Evolutionary conservation across 2,888 invertebrate species (phyloP).

Genomic region (Sinopyrophorus schimmeli): DNA sequence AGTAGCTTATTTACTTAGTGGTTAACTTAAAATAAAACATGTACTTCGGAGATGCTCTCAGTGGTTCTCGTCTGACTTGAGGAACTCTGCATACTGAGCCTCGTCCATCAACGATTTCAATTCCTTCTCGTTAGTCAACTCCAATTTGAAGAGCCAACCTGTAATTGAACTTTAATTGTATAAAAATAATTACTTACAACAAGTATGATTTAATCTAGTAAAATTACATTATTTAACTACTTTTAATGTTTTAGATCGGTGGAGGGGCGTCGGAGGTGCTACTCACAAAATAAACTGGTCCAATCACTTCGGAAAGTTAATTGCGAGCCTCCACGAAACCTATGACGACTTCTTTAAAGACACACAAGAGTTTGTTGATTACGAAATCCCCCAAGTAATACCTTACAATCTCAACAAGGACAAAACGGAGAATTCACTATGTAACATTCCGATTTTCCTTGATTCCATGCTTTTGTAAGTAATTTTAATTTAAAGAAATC

Average conservation of each 20-base stretch:
- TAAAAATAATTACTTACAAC: not conserved
- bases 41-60: conserved; percentile 34
- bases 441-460: conserved; percentile 30
- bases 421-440: conserved; percentile 17
- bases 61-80: conserved; percentile 66
- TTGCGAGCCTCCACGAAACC: conserved; percentile 25
- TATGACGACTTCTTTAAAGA: conserved; percentile 31
- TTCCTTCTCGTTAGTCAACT: conserved; percentile 74
- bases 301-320: conserved; percentile 26
- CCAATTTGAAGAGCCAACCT: conserved; percentile 96
- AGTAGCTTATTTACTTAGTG: no score
- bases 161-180: conserved; percentile 23
- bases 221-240: not conserved
- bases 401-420: not conserved
- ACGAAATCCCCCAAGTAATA: conserved; percentile 17
- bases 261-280: conserved; percentile 26
- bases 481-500: conserved; percentile 5
- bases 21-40: conserved; percentile 1
- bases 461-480: conserved; percentile 34
- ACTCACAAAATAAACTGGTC: conserved; percentile 35
- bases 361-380: conserved; percentile 22
- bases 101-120: conserved; percentile 81
- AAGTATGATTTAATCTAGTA: conserved; percentile 1
- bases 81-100: conserved; percentile 78
- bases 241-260: conserved; percentile 27